Percentiles rank a stretch among this genome's conserved stretches.
phyloP scores from a whole-genome alignment of 2,797 vertebrate species.

The Miichthys miiuy region DNA sequence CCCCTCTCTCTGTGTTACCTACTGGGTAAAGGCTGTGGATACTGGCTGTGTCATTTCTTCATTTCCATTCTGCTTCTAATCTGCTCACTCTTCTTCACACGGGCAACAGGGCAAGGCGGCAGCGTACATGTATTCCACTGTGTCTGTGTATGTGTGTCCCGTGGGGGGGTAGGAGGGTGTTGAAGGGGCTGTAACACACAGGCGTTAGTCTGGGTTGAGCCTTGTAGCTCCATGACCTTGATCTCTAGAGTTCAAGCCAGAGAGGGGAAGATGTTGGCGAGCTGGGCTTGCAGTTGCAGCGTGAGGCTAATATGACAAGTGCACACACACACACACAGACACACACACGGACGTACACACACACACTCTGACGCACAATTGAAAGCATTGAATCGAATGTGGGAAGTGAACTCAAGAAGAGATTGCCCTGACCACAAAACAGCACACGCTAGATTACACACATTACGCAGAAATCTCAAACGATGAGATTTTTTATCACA shows the following conservation, averaged over 20 bases:
- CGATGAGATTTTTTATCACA: neutral
- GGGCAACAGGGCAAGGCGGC: slow-evolving; percentile 31
- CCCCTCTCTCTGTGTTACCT: slow-evolving; percentile 62
- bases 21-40: slow-evolving; percentile 39
- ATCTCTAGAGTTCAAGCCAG: slow-evolving; percentile 73
- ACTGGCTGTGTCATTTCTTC: slow-evolving; percentile 44
- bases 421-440: slow-evolving; percentile 28
- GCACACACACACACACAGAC: neutral
- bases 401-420: slow-evolving; percentile 22
- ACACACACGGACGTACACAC: slow-evolving; percentile 7
- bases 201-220: slow-evolving; percentile 66
- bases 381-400: slow-evolving; percentile 29
- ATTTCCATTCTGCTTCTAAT: slow-evolving; percentile 46
- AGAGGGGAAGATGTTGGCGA: slow-evolving; percentile 46
- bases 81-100: slow-evolving; percentile 22
- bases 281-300: slow-evolving; percentile 20
- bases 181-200: slow-evolving; percentile 65
- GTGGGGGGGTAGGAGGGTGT: slow-evolving; percentile 33
- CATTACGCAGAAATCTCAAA: slow-evolving; percentile 40
- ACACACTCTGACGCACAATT: slow-evolving; percentile 23
- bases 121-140: slow-evolving; percentile 26
- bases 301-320: slow-evolving; percentile 44
- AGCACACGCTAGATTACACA: slow-evolving; percentile 31
- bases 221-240: slow-evolving; percentile 81
- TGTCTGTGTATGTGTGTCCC: slow-evolving; percentile 28